Evolutionary conservation across 1,140 invertebrate species (phyloP).

Genomic region (Anoplophora glabripennis): DNA sequence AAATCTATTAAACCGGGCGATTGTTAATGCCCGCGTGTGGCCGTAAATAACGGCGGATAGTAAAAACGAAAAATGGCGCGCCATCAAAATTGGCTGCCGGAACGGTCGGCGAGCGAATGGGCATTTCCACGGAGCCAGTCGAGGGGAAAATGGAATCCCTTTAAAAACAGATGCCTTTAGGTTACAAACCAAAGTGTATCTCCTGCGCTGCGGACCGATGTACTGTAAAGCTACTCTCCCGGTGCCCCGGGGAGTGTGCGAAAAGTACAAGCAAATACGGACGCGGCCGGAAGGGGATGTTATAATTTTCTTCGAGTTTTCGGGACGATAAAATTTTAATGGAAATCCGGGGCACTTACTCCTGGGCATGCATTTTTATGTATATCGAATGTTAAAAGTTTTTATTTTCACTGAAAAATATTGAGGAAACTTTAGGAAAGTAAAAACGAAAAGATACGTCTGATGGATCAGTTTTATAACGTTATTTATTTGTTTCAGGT

Average conservation of each 20-base stretch:
- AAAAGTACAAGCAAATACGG: conserved; percentile 10
- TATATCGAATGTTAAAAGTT: too few species aligned
- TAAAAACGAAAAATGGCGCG: conserved; percentile 4
- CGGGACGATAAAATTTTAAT: too few species aligned
- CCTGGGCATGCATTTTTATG: too few species aligned
- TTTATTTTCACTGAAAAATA: too few species aligned
- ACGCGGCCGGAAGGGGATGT: conserved; percentile 4
- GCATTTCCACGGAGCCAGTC: conserved; percentile 34
- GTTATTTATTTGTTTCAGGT: too few species aligned
- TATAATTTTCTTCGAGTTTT: conserved; percentile 7
- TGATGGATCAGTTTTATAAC: too few species aligned
- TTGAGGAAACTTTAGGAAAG: too few species aligned
- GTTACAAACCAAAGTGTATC: conserved; percentile 39
- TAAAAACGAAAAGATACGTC: too few species aligned
- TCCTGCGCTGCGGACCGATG: background rate
- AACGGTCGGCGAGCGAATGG: conserved; percentile 20
- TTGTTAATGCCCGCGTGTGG: too few species aligned
- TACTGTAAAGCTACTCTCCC: conserved; percentile 12
- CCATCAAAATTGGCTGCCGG: conserved; percentile 19
- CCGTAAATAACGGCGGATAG: too few species aligned
- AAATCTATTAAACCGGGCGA: too few species aligned
- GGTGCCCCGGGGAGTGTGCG: background rate
- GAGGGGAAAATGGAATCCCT: conserved; percentile 45
- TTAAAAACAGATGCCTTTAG: conserved; percentile 45
- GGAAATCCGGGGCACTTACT: too few species aligned